These are phyloP conservation scores for Thymallus thymallus DNA, from an alignment of 2,113 vertebrate genomes.

Conservation along the genomic window DNA sequence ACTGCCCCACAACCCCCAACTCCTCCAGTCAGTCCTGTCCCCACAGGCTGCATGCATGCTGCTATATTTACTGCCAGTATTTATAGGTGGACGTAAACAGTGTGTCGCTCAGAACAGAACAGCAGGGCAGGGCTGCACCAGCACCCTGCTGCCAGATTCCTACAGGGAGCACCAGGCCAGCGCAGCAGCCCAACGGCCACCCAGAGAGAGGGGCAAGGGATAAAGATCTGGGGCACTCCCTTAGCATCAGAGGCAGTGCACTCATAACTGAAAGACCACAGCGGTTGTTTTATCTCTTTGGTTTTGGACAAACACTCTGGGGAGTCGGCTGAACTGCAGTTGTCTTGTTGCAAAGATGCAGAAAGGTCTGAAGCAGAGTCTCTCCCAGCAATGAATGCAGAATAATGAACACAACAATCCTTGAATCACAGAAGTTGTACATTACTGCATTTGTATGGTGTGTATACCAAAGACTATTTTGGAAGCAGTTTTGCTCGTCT, in stretches of 20 bases:
- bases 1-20: background rate
- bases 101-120: background rate
- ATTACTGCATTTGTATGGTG: no score
- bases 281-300: background rate
- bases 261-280: background rate
- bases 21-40: background rate
- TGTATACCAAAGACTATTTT: background rate
- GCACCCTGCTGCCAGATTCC: constrained; percentile 22
- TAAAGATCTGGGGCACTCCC: background rate
- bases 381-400: background rate
- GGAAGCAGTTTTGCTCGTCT: background rate
- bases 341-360: background rate
- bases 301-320: background rate
- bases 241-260: background rate
- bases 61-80: constrained; percentile 30
- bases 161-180: background rate
- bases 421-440: background rate
- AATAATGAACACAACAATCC: background rate
- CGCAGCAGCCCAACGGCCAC: background rate
- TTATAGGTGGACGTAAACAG: constrained; percentile 16
- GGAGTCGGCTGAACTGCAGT: background rate
- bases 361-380: background rate
- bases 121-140: background rate
- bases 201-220: background rate
- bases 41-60: background rate